Evolutionary conservation across 2,113 vertebrate genomes (phyloP), one percentile per base, ranked within the genome.

Genomic region (Otolemur garnettii): DNA sequence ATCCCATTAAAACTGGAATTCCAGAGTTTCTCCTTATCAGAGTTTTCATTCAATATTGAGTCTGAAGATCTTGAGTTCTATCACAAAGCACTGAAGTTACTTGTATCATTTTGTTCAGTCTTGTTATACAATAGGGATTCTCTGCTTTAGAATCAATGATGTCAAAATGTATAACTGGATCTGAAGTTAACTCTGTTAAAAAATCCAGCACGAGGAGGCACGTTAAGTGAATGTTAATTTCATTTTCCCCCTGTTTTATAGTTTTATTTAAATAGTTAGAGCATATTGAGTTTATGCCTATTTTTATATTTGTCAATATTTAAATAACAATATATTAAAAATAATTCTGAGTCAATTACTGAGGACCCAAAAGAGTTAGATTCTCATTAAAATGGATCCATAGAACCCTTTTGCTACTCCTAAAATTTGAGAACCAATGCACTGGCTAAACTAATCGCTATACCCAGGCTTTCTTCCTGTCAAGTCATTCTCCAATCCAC

Each of bases 301-400:
- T 74, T 92, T 93, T 93, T 95, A 28, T 69, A 64, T 74, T 68
- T 82, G 17, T 90, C 19, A 30, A 81, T 77, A 86, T n/a, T 95
- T 78, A 91, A 86, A 53, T 74, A 74, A 86, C 11, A 33, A 30
- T 91, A 57, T 74, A 78, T 57, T 87, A 69, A 30, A 96, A 86
- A 91, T 62, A 82, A 60, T 87, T 77, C 96, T 81, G 92, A 78
- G 33, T 75, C 33, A 50, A 80, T 59, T 87, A 84, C 18, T 71
- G 64, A 57, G 50, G 22, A 72, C 53, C 4, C 42, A 11, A 90
- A 80, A 93, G 26, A 81, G 59, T 93, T 68, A 55, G 28, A 42
- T 72, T 94, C 35, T 15, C 62, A 93, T 42, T 68, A 75, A 71
- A 91, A 83, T 85, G 30, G 26, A 93, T 68, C 57, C 60, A 68